These are phyloP conservation scores for cattle (Bos taurus) DNA, from an alignment of 2,113 vertebrate genomes.

Conservation along the genomic window DNA sequence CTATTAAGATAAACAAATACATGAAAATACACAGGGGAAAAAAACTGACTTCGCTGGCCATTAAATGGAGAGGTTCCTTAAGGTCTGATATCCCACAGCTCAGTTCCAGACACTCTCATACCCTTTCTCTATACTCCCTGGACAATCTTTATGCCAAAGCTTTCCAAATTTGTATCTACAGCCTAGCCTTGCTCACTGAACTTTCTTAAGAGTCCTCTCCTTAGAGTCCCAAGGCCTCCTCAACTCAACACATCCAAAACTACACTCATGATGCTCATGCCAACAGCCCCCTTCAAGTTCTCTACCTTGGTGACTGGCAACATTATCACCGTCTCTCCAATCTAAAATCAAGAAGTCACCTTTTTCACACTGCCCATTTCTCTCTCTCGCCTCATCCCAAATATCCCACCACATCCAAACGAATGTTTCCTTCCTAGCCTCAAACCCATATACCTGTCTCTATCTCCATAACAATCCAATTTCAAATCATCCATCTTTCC, in stretches of 20 bases:
- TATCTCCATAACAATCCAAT: neutral
- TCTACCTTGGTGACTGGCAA: neutral
- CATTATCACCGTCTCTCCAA: neutral
- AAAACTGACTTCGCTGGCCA: neutral
- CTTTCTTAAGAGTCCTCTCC: conserved; percentile 7
- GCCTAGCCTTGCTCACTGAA: neutral
- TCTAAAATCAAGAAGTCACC: neutral
- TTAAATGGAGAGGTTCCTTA: neutral
- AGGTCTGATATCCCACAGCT: neutral
- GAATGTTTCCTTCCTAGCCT: neutral
- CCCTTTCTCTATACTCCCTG: neutral
- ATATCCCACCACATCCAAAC: neutral
- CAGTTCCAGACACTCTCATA: neutral
- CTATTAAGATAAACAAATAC: neutral
- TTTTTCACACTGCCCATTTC: neutral
- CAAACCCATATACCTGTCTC: neutral
- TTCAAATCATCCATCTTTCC: neutral
- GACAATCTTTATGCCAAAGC: neutral
- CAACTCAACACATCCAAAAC: neutral
- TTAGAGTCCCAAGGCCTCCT: neutral
- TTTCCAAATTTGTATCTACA: neutral
- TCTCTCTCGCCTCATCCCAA: neutral
- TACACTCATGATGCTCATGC: neutral
- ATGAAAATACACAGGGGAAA: neutral
- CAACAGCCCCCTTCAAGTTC: neutral